These are phyloP conservation scores for Ormyrus pomaceus DNA, from an alignment of 2,888 invertebrate species.

Conservation along the genomic window DNA sequence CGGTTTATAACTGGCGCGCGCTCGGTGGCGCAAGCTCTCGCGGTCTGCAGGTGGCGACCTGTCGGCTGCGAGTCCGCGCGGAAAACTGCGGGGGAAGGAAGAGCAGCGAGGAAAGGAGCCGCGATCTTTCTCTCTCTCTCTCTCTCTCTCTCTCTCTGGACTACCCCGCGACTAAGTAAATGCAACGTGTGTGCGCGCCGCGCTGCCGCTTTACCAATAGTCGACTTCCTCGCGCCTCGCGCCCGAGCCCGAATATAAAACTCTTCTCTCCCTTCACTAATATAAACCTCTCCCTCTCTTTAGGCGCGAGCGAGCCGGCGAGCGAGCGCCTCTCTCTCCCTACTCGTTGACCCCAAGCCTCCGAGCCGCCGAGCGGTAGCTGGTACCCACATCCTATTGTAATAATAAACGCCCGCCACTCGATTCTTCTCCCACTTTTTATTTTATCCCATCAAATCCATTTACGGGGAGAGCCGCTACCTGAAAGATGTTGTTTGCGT, in stretches of 20 bases:
- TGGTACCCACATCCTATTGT: constrained; percentile 38
- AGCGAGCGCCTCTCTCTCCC: too few species aligned
- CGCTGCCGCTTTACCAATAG: constrained; percentile 24
- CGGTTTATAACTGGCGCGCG: too few species aligned
- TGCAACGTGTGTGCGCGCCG: neutral
- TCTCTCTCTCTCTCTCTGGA: constrained; percentile 61
- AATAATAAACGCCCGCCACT: constrained; percentile 13
- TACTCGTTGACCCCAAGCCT: constrained; percentile 45
- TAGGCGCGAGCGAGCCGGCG: too few species aligned
- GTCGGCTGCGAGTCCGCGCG: too few species aligned
- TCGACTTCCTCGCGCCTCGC: constrained; percentile 75
- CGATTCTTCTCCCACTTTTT: neutral
- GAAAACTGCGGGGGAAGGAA: neutral
- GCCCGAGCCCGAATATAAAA: constrained; percentile 69
- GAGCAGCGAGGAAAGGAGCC: constrained; percentile 50
- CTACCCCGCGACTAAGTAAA: too few species aligned
- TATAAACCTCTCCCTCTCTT: constrained; percentile 41
- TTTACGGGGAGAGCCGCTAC: too few species aligned
- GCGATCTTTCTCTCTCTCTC: constrained; percentile 68
- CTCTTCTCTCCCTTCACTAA: constrained; percentile 68
- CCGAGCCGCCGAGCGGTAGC: neutral
- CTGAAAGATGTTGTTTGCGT: too few species aligned
- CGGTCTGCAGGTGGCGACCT: too few species aligned
- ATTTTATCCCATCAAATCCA: neutral
- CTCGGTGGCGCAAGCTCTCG: too few species aligned